Base-by-base conservation (phyloP, 2,113 vertebrate genomes). In the Rattus rattus region DNA sequence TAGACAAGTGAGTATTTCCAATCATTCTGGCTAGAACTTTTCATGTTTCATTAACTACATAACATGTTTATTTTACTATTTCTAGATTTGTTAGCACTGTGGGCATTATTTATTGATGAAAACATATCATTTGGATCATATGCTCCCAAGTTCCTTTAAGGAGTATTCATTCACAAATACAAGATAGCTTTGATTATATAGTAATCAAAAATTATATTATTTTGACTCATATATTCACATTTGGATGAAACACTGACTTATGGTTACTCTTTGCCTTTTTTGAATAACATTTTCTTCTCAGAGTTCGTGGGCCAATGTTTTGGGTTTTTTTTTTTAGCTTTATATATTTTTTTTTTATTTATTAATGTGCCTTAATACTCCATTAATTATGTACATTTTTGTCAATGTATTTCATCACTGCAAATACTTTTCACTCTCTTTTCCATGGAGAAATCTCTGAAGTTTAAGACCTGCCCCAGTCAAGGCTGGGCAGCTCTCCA, bases 271-370 rank as follows among this genome's bases (percentile, higher is more conserved):
- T 92, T 88, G 86, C 36, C 14, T 67, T 87, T 88, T 61, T 81
- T 86, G 24, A 16, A 87, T 8, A 83, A 90, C 2, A 54, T 93
- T 90, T 77, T 12, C 67, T 86, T 90, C 84, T 75, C 12, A 14
- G 36, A 90, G 36, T 70, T 85, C 72, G 85, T n/a, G n/a, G n/a
- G n/a, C n/a, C n/a, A n/a, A n/a, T n/a, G n/a, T 76, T 39, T 12
- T 26, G 28, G 43, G 85, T 88, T 93, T 49, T 76, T 52, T 93
- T 89, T 52, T 76, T 95, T 90, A 47, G 11, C 75, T 96, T 95
- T 92, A 49, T 83, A 70, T 49, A 39, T 33, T 33, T 8, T 84
- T 26, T 3, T 92, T 81, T 8, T 84, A 30, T 3, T 92, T 81
- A 93, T 63, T 73, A 56, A 63, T 80, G 61, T 86, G 65, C 76